Evolutionary conservation across 2,888 invertebrate species (phyloP), one percentile per base, ranked within the genome.

Genomic region (Ophion obscuratus): DNA sequence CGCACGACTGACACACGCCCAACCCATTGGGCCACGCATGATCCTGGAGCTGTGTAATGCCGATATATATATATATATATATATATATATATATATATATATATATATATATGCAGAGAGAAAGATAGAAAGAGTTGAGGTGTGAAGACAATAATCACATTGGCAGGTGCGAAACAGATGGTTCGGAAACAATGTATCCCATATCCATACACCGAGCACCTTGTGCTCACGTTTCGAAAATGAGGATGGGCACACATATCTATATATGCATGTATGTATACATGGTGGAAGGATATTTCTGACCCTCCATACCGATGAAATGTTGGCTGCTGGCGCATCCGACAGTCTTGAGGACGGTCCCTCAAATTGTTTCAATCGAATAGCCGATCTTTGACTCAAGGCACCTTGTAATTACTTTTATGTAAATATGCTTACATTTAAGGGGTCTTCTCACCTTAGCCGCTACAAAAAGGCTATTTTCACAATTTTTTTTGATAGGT

Each of bases 81-180:
- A 24, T 24, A 24, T 24, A 24, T 24, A 24, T 24, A 24, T 24
- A 24, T 24, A 24, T 24, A 24, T 24, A 24, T 24, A 24, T 24
- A 24, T 24, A 24, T 24, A n/a, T 57, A 6, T 31, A 71, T n/a
- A 7, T 31, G 47, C 47, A 47, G 14, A 47, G 14, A 14, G 14
- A 47, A 44, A 44, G 44, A 44, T 44, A 44, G 11, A 10, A 47
- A 74, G 83, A 81, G 57, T 14, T 68, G 84, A 89, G 89, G 89
- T 88, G 89, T 88, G 85, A 89, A 88, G 87, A 80, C 87, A 86
- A 88, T 88, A 73, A 88, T 88, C 87, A 78, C 85, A 88, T 90
- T 91, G 91, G 93, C 93, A 93, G 93, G 93, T 93, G 93, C 92
- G 90, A 93, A 93, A 92, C 93, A 93, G 93, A 93, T 93, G 93